These are phyloP conservation scores for Apoda limacodes DNA, from an alignment of 2,888 invertebrate species.

Conservation along the genomic window DNA sequence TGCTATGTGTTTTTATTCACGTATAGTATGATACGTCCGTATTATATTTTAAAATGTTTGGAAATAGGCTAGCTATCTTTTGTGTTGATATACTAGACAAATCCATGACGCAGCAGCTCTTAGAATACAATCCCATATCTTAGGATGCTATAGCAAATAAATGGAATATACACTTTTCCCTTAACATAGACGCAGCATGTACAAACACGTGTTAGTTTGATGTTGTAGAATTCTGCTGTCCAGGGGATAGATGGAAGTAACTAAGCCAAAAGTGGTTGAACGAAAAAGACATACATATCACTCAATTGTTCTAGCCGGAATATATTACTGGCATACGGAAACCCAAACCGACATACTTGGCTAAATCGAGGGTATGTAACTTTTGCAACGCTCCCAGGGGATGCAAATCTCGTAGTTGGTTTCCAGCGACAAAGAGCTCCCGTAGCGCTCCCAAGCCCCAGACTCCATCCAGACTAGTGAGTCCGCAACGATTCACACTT, in stretches of 20 bases:
- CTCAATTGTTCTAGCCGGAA: neutral
- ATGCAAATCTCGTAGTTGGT: constrained; percentile 72
- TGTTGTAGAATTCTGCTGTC: too few relatives aligned
- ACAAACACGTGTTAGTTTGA: too few relatives aligned
- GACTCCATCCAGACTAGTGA: constrained; percentile 75
- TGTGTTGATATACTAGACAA: too few relatives aligned
- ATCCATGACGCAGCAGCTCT: too few relatives aligned
- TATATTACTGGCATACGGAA: neutral
- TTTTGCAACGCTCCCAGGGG: constrained; percentile 71
- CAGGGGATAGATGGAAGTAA: too few relatives aligned
- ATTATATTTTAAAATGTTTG: neutral
- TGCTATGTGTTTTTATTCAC: neutral
- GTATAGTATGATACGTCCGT: neutral
- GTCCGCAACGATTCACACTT: constrained; percentile 73
- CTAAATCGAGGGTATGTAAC: constrained; percentile 62
- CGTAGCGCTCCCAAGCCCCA: constrained; percentile 72
- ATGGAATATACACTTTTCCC: too few relatives aligned
- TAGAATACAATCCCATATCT: too few relatives aligned
- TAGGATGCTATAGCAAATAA: too few relatives aligned
- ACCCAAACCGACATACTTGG: constrained; percentile 55
- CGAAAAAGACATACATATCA: neutral
- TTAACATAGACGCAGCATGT: too few relatives aligned
- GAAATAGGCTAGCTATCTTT: too few relatives aligned
- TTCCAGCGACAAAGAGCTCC: constrained; percentile 73
- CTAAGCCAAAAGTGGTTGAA: constrained; percentile 1